These are phyloP conservation scores for Sebastes miniatus DNA, from an alignment of 2,797 vertebrate genomes.

Conservation along the genomic window DNA sequence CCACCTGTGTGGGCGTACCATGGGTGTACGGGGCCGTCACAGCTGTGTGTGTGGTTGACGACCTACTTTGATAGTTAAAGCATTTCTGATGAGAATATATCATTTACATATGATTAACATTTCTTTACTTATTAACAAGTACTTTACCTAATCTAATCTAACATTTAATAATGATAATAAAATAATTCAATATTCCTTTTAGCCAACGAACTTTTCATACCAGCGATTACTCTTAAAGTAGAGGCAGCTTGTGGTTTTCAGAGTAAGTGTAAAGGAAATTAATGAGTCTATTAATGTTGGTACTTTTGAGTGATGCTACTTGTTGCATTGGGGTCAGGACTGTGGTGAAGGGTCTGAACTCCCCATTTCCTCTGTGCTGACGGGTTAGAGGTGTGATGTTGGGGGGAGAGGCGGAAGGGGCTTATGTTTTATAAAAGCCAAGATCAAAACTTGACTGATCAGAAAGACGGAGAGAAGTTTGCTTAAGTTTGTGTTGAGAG, in stretches of 20 bases:
- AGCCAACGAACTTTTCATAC: not conserved
- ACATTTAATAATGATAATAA: not conserved
- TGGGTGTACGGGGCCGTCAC: too few species aligned
- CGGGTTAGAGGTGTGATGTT: not conserved
- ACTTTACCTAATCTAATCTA: too few species aligned
- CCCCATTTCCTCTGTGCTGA: constrained; percentile 50
- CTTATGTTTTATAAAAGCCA: constrained; percentile 8
- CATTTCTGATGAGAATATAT: not conserved
- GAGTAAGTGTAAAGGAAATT: not conserved
- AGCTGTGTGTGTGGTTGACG: too few species aligned
- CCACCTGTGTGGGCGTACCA: too few species aligned
- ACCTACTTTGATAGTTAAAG: too few species aligned
- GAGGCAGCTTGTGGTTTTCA: constrained; percentile 20
- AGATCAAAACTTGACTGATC: too few species aligned
- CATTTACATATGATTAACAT: too few species aligned
- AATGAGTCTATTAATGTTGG: not conserved
- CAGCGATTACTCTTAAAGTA: not conserved
- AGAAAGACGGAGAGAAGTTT: too few species aligned
- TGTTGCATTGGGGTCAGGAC: constrained; percentile 20
- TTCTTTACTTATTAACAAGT: too few species aligned
- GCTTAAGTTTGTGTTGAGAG: not conserved
- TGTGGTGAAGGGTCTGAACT: constrained; percentile 33
- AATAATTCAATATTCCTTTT: not conserved
- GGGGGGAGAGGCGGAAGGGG: not conserved
- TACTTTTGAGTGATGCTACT: not conserved